Base-by-base conservation (phyloP, 2,113 vertebrate species). In the Falcunculus frontatus region DNA sequence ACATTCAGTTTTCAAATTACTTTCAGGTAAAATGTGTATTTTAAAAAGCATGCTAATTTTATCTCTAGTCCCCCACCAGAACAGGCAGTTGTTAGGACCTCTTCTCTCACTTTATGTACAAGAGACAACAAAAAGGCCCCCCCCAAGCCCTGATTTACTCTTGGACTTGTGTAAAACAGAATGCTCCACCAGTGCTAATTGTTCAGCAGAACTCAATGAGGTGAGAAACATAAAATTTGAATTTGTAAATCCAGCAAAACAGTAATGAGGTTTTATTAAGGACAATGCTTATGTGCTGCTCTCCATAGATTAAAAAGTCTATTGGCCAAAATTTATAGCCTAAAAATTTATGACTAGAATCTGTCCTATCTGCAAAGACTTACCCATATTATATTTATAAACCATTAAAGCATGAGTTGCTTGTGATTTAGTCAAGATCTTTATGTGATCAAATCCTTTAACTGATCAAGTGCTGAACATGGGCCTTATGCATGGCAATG, bases 61-160 rank as follows among this genome's bases (percentile, higher is more conserved):
- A 41, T 25, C 19, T 75, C 62, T 23, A 29, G 0, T 30, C 11
- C 14, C n/a, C 9, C 20, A 49, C 17, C 0, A 1, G 32, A 70
- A 49, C 5, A 46, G 3, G 15, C 30, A 41, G 13, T 47, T 70
- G 5, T 46, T 88, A 67, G 7, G 16, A 42, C 5, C 23, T 88
- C 50, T 88, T 65, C 20, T 74, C 27, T 89, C 30, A 32, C 30
- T 63, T 70, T 13, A 25, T 10, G 7, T 27, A 29, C 14, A 70
- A 73, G 14, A 49, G 29, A 50, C 22, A 67, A 50, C 4, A 0
- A 77, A 53, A 75, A 69, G 14, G 4, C 2, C 5, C 7, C 7
- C 7, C 4, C 7, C 8, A 55, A 3, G 33, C 21, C 35, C 39
- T 13, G 5, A 70, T 35, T 89, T 77, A 32, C 30, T 56, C 60